phyloP scores from a whole-genome alignment of 1,140 invertebrate genomes.

The Pogonus chalceus region DNA sequence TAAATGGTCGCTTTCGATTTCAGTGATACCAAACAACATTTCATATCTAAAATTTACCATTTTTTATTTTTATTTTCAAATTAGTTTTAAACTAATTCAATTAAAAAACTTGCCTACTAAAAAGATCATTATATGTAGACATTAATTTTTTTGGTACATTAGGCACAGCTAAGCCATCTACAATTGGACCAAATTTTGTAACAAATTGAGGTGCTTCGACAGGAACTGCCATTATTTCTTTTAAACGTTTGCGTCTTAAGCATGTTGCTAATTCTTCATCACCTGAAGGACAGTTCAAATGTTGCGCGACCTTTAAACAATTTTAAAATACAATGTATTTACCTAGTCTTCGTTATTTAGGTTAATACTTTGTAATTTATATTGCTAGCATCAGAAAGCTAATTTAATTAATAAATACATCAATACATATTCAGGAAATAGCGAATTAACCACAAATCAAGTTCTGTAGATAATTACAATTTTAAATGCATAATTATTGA shows the following conservation, averaged over 20 bases:
- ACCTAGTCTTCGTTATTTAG: too few species aligned
- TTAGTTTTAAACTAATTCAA: background rate
- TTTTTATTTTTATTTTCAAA: background rate
- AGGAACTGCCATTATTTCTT: conserved; percentile 62
- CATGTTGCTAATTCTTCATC: conserved; percentile 45
- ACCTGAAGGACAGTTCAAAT: conserved; percentile 59
- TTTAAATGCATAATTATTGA: too few species aligned
- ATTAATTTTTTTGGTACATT: conserved; percentile 64
- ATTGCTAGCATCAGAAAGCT: too few species aligned
- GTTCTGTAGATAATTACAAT: too few species aligned
- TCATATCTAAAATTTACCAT: conserved; percentile 53
- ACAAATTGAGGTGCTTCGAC: conserved; percentile 51
- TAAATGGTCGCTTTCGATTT: conserved; percentile 77
- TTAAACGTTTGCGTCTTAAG: conserved; percentile 43
- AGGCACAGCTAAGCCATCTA: conserved; percentile 75
- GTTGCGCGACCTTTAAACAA: conserved; percentile 50
- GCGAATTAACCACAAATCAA: too few species aligned
- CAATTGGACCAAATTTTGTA: conserved; percentile 66
- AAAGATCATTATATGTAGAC: conserved; percentile 58
- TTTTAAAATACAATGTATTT: too few species aligned
- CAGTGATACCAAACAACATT: conserved; percentile 79
- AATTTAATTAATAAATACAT: too few species aligned
- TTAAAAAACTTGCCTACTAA: conserved; percentile 50
- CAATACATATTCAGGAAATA: too few species aligned
- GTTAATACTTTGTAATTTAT: too few species aligned